These are phyloP conservation scores for Fulica atra DNA, from an alignment of 2,113 vertebrate species.

Conservation along the genomic window DNA sequence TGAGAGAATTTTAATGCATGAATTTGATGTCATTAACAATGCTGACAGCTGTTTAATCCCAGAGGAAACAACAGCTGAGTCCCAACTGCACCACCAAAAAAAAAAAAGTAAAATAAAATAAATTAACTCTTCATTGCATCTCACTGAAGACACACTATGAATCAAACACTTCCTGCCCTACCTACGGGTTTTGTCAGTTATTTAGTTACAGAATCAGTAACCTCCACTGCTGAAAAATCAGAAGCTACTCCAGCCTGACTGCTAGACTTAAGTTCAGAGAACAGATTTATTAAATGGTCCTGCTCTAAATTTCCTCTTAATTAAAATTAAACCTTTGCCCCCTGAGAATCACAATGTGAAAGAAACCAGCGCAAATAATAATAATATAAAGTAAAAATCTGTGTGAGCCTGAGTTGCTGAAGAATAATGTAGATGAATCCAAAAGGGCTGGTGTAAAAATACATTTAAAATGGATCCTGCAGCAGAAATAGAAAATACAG, in stretches of 20 bases:
- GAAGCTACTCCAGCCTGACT: neutral
- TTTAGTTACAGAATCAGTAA: neutral
- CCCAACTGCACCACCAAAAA: slow-evolving; percentile 61
- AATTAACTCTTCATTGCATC: slow-evolving; percentile 50
- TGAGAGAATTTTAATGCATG: slow-evolving; percentile 79
- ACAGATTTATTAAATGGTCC: slow-evolving; percentile 29
- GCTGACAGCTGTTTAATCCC: slow-evolving; percentile 90
- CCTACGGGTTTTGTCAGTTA: slow-evolving; percentile 28
- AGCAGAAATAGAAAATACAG: neutral
- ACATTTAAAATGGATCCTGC: neutral
- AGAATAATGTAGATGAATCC: neutral
- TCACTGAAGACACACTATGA: neutral
- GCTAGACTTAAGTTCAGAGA: neutral
- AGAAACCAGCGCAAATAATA: slow-evolving; percentile 19
- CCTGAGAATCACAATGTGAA: slow-evolving; percentile 16
- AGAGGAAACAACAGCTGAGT: slow-evolving; percentile 89
- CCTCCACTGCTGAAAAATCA: neutral
- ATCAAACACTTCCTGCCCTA: neutral
- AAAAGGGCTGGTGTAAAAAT: neutral
- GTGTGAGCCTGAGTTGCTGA: neutral
- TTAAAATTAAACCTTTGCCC: slow-evolving; percentile 42
- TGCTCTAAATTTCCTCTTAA: slow-evolving; percentile 40
- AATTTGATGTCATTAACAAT: slow-evolving; percentile 89
- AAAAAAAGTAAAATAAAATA: slow-evolving; percentile 5
- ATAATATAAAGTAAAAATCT: neutral